Evolutionary conservation across 2,797 vertebrate genomes (phyloP).

Genomic region (Lithobates pipiens): DNA sequence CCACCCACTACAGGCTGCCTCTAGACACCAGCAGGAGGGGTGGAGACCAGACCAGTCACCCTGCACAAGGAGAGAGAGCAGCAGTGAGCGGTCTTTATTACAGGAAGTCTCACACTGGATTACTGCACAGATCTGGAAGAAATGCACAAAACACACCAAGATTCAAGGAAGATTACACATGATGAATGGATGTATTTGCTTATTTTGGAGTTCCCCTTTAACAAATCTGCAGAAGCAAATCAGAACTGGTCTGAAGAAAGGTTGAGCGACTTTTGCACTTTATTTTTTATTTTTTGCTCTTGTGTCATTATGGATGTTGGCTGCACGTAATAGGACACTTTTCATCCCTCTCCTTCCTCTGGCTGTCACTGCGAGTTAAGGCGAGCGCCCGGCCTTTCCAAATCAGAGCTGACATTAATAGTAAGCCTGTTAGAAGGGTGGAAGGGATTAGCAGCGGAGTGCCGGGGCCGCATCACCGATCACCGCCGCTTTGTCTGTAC

Average conservation of each 20-base stretch:
- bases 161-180: no score
- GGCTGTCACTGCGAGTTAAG: conserved; percentile 12
- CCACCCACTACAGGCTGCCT: no score
- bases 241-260: background rate
- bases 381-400: background rate
- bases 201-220: no score
- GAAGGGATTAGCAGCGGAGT: background rate
- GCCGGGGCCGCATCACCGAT: background rate
- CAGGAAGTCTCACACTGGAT: no score
- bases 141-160: no score
- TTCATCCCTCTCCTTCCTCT: conserved; percentile 9
- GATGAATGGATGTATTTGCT: no score
- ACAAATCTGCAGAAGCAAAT: no score
- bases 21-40: no score
- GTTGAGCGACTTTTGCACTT: background rate
- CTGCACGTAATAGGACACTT: background rate
- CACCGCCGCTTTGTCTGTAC: background rate
- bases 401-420: conserved; percentile 27
- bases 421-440: background rate
- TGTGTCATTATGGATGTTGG: background rate
- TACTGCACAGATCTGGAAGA: no score
- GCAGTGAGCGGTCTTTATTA: no score
- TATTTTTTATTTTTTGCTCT: background rate
- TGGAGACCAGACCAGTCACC: no score
- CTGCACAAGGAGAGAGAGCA: no score